Percentiles rank a stretch among this genome's conserved stretches.
Evolutionary conservation across 2,888 invertebrate genomes (phyloP).

Genomic region (Rhagonycha lutea): DNA sequence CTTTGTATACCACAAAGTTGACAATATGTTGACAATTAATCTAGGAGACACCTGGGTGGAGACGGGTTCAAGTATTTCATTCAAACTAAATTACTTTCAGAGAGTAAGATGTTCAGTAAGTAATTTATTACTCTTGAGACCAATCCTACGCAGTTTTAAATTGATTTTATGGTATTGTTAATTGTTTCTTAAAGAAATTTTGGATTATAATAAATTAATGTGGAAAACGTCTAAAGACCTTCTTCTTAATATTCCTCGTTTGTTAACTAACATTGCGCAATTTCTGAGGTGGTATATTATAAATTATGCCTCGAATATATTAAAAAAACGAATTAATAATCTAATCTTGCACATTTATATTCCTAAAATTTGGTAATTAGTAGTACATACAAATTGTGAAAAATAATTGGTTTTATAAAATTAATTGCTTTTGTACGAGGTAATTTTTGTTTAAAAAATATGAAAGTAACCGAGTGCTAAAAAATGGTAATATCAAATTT

Average conservation of each 20-base stretch:
- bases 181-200: not conserved
- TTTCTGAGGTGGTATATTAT: not conserved
- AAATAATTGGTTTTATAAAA: not conserved
- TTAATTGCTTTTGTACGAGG: not conserved
- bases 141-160: not conserved
- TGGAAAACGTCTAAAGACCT: not conserved
- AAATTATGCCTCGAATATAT: not conserved
- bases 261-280: not conserved
- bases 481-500: too few relatives aligned
- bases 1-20: constrained; percentile 1
- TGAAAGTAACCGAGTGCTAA: too few relatives aligned
- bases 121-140: not conserved
- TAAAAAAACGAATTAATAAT: not conserved
- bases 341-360: not conserved
- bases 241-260: not conserved
- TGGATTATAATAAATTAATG: not conserved
- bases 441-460: not conserved
- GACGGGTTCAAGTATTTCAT: not conserved
- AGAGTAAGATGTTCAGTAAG: not conserved
- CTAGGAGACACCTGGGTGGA: constrained; percentile 9
- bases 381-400: not conserved
- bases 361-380: not conserved
- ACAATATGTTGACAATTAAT: constrained; percentile 16
- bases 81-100: constrained; percentile 5
- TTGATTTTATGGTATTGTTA: not conserved